phyloP scores from a whole-genome alignment of 2,113 vertebrate species.

The Oxyura jamaicensis region DNA sequence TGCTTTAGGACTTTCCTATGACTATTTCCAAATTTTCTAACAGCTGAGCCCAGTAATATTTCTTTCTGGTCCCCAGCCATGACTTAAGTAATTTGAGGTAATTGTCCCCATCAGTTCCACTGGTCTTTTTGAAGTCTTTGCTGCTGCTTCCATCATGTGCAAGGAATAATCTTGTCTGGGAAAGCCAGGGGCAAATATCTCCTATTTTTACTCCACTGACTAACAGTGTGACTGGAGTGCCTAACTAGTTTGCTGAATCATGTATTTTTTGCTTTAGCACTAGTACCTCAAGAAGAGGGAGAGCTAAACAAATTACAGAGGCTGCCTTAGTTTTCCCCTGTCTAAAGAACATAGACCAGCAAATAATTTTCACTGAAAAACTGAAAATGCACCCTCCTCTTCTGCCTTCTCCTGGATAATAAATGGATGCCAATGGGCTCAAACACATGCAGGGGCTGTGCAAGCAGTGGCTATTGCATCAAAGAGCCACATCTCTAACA shows the following conservation, averaged over 20 bases:
- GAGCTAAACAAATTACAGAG: not conserved
- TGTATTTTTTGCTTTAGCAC: not conserved
- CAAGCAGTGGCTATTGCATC: rapidly evolving
- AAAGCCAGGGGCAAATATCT: not conserved
- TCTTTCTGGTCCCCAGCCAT: not conserved
- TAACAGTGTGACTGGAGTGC: not conserved
- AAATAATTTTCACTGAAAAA: not conserved
- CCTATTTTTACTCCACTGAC: not conserved
- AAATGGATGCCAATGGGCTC: not conserved
- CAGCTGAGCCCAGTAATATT: not conserved
- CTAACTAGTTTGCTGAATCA: not conserved
- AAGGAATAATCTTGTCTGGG: not conserved
- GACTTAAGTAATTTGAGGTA: not conserved
- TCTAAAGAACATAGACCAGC: not conserved
- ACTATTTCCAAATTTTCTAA: not conserved
- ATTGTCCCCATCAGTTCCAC: not conserved
- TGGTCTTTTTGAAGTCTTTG: not conserved
- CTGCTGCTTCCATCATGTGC: not conserved
- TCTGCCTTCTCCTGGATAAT: not conserved
- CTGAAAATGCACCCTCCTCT: not conserved
- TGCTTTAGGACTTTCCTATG: not conserved
- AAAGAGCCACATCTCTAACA: not conserved
- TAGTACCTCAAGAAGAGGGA: not conserved
- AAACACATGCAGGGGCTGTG: not conserved
- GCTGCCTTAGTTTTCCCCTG: not conserved